Evolutionary conservation across 2,888 invertebrate species (phyloP).

Genomic region (Lobophora halterata): DNA sequence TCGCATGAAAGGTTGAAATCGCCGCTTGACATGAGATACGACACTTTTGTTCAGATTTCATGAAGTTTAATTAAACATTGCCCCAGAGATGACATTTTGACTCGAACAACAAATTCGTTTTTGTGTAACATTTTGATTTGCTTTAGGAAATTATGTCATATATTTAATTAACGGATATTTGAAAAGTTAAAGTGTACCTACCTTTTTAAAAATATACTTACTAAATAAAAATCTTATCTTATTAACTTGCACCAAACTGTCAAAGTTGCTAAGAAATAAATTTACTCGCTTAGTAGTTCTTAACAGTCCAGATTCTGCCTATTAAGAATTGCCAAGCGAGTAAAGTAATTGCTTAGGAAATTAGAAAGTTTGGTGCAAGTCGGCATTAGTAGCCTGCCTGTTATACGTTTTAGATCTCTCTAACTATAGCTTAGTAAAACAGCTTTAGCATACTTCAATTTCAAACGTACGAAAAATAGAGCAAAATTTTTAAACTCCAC

Average conservation of each 20-base stretch:
- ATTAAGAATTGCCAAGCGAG: too few species aligned
- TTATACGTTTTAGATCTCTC: too few species aligned
- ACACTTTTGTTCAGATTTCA: constrained; percentile 57
- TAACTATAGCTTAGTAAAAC: too few species aligned
- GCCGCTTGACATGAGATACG: constrained; percentile 48
- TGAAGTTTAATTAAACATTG: constrained; percentile 65
- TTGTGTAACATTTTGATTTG: constrained; percentile 53
- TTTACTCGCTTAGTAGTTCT: too few species aligned
- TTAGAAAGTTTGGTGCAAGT: too few species aligned
- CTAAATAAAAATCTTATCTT: too few species aligned
- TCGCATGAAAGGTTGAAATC: constrained; percentile 44
- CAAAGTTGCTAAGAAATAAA: too few species aligned
- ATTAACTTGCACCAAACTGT: too few species aligned
- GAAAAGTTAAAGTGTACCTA: not conserved
- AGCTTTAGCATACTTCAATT: too few species aligned
- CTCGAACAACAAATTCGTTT: constrained; percentile 40
- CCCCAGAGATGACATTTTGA: constrained; percentile 40
- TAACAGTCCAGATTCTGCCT: too few species aligned
- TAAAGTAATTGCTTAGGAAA: too few species aligned
- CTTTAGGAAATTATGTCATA: constrained; percentile 54
- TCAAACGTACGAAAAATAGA: constrained; percentile 6
- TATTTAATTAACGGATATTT: constrained; percentile 9
- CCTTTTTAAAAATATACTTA: not conserved
- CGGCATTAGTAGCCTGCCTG: too few species aligned
- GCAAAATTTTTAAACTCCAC: constrained; percentile 25